Evolutionary conservation across 92 coral and sea anemone genomes (phyloP), one percentile per base, ranked within the genome.

Genomic region (Epizoanthus illoricatus): DNA sequence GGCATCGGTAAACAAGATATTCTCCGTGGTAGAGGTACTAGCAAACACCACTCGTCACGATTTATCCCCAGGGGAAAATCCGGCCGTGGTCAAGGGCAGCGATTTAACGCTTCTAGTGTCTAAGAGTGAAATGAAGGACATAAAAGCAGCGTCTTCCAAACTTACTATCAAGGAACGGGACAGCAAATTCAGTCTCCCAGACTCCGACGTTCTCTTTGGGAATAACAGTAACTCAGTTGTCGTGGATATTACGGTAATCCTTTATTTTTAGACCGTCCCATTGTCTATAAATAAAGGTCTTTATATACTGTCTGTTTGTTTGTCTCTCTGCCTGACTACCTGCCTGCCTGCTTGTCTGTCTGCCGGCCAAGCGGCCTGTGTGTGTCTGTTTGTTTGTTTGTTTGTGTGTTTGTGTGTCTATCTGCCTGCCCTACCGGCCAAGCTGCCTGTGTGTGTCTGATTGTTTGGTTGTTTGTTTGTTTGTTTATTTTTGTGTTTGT

Each of bases 161-260:
- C 49, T 39, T 68, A 23, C 4, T 24, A 7, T 68, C 49, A 4
- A 68, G 15, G 49, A 68, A 45, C 45, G 40, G 49, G 7, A 40
- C 52, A 68, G 20, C 12, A 68, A 68, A 39, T 68, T 68, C 73
- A 68, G 49, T 1, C 73, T 68, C 7, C 73, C 73, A 39, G 73
- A 68, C 43, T 24, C 73, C 8, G 17, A 68, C 2, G 73, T 68
- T 68, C 73, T 68, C 43, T 68, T 68, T 40, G 49, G 73, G 20
- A 68, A 68, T 68, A 11, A 0, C 73, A 68, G 23, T 68, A 52
- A 36, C 28, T 68, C 73, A 8, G 52, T 1, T 36, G 73, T 68
- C 7, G 43, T 68, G 20, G 73, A 16, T 13, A 68, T 68, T 39
- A 68, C 73, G 52, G 73, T 68, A 68, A 68, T 41, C 40, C 41